Percentiles rank a stretch among this genome's conserved stretches.
These are phyloP conservation scores for Enteromius mattozi DNA, from an alignment of 2,797 vertebrate genomes.

Conservation along the genomic window DNA sequence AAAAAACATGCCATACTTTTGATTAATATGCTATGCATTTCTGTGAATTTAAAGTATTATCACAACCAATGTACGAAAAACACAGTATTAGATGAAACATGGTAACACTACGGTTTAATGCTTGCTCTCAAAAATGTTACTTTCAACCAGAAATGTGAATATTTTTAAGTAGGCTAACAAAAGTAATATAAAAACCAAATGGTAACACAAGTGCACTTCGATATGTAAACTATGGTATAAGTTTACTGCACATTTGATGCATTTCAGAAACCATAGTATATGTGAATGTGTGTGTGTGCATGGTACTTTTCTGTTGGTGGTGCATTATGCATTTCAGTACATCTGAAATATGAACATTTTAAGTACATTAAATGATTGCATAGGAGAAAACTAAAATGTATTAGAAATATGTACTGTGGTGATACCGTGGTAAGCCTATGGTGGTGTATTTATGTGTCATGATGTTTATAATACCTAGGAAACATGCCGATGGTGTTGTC, in stretches of 20 bases:
- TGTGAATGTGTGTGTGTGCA: not conserved
- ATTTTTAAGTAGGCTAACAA: not conserved
- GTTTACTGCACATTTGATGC: too few species aligned
- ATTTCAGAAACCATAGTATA: not conserved
- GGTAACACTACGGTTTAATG: not conserved
- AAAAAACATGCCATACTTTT: not conserved
- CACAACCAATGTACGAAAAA: not conserved
- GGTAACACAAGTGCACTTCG: not conserved
- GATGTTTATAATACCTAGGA: not conserved
- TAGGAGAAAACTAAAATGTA: not conserved
- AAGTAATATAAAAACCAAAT: not conserved
- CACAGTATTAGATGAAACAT: not conserved
- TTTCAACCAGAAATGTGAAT: not conserved
- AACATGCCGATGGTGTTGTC: not conserved
- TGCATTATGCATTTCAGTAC: not conserved
- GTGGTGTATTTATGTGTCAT: not conserved
- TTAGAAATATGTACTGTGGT: too few species aligned
- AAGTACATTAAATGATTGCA: not conserved
- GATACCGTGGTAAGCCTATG: too few species aligned
- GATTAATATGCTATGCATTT: not conserved
- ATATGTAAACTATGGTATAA: not conserved
- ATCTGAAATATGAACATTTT: not conserved
- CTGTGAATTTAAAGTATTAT: not conserved
- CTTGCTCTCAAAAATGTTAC: not conserved
- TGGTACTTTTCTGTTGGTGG: not conserved